Base-by-base conservation (phyloP, 2,113 vertebrate species). In the Chaetops frenatus region DNA sequence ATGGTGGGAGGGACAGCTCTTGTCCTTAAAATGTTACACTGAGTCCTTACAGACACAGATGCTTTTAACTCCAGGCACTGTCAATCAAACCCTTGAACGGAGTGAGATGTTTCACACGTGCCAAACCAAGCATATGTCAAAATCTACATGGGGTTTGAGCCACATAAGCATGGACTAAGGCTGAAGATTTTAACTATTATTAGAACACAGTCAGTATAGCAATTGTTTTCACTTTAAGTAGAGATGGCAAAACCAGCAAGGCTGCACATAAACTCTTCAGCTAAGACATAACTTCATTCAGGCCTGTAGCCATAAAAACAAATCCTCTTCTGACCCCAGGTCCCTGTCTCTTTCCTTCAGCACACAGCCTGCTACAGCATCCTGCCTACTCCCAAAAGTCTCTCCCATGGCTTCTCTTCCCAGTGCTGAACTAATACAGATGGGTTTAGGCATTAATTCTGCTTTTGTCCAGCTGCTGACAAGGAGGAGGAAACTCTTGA, bases 391-490 rank as follows among this genome's bases (percentile, higher is more conserved):
- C 91, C 87, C 79, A 88, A 36, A 90, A 47, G 74, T 80, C 71
- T 88, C 64, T 73, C 54, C 90, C 78, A 88, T 77, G 87, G 71
- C n/a, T 85, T 94, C 54, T 88, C 50, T 77, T 92, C 78, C 54
- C 62, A 62, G 51, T 73, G 31, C 74, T 90, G 87, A 95, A 40
- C 74, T 88, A 86, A 57, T 66, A 66, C 85, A 95, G 92, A 94
- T 71, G 90, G 42, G 24, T 42, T 90, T 69, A 90, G 67, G 71
- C 71, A 96, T 90, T 94, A 90, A 88, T 91, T 77, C 42, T 86
- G 28, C 42, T 95, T 94, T 96, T 95, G 85, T 96, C 90, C 78
- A 95, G 79, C 78, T 95, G 90, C 51, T 93, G 87, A 91, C 71
- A 95, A 88, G 81, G 44, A 86, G 66, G 53, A 94, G 87, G 54